A percentile compares a stretch with the other conserved stretches of the same genome.
These are phyloP conservation scores for Hypotaenidia philippensis DNA, from an alignment of 2,797 vertebrate genomes.

Conservation along the genomic window DNA sequence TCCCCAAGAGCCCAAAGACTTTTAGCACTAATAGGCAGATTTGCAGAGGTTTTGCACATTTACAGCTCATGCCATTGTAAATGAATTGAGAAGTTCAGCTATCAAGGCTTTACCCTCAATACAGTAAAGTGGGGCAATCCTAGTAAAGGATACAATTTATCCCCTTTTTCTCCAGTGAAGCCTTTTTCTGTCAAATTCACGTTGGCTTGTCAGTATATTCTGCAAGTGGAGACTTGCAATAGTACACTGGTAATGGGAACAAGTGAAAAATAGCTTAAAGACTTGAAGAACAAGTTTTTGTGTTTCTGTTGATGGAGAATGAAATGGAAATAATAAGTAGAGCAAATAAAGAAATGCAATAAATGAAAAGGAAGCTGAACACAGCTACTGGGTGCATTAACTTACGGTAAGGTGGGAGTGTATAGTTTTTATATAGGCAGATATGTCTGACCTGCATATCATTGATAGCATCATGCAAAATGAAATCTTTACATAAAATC, in stretches of 20 bases:
- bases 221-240: background rate
- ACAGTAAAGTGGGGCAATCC: background rate
- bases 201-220: background rate
- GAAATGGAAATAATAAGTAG: conserved; percentile 6
- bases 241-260: background rate
- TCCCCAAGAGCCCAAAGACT: background rate
- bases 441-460: background rate
- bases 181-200: background rate
- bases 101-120: background rate
- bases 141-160: background rate
- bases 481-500: background rate
- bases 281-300: background rate
- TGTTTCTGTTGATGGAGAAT: background rate
- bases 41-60: background rate
- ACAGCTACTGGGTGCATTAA: background rate
- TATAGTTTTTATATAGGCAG: background rate
- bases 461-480: background rate
- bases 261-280: background rate
- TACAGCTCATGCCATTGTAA: background rate
- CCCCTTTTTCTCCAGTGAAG: background rate
- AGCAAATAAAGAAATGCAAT: background rate
- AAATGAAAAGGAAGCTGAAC: background rate
- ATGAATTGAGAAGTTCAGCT: background rate
- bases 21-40: background rate
- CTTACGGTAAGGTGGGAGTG: fast-evolving